Evolutionary conservation across 2,113 vertebrate species (phyloP).

Genomic region (Rhinogobius similis): DNA sequence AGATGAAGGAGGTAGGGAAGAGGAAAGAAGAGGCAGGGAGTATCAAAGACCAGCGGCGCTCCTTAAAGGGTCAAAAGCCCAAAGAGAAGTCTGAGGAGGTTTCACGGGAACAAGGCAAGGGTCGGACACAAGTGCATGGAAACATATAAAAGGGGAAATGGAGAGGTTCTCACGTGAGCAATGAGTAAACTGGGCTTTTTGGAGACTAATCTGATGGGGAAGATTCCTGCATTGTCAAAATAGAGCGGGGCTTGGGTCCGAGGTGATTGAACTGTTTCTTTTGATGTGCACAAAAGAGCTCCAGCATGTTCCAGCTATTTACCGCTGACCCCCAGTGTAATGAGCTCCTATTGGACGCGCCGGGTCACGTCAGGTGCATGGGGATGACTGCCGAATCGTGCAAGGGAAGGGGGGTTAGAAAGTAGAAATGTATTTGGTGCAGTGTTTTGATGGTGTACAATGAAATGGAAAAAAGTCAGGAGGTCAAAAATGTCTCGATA

Average conservation of each 20-base stretch:
- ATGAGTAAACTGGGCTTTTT: constrained; percentile 28
- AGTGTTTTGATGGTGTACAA: too few relatives aligned
- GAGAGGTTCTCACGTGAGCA: constrained; percentile 44
- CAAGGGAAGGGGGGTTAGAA: not conserved
- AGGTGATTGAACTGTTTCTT: constrained; percentile 1
- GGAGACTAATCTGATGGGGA: not conserved
- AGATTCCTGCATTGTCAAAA: not conserved
- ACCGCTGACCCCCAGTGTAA: not conserved
- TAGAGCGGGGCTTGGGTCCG: not conserved
- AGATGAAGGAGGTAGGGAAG: constrained; percentile 14
- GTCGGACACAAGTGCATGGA: constrained; percentile 47
- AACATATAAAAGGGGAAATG: constrained; percentile 33
- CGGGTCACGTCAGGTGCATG: not conserved
- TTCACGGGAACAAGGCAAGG: constrained; percentile 61
- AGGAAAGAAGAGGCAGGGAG: constrained; percentile 14
- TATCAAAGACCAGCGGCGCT: constrained; percentile 69
- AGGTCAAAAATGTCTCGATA: too few relatives aligned
- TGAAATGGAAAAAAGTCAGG: too few relatives aligned
- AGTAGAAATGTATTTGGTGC: not conserved
- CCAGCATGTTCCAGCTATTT: not conserved
- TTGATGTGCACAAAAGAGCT: not conserved
- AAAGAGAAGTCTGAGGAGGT: constrained; percentile 52
- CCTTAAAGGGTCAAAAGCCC: constrained; percentile 63
- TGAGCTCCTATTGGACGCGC: not conserved
- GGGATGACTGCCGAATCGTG: too few relatives aligned